Conservation (phyloP, 2,113 vertebrate species). For the Epinephelus moara region DNA sequence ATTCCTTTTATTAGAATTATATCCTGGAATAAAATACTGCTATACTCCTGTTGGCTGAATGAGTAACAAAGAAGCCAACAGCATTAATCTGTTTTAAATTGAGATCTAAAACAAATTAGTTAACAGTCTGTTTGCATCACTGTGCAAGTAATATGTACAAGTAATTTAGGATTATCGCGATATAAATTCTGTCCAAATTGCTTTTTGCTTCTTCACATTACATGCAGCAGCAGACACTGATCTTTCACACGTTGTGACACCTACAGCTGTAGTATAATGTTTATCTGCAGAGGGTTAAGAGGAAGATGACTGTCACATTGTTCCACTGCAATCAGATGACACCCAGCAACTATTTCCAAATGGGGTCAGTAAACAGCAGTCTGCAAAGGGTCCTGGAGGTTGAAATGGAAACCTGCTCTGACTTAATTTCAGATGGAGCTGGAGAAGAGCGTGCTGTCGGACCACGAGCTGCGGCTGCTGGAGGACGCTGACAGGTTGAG, state of each 20-base stretch:
- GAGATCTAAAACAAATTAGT: background rate
- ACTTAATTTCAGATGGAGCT: constrained; percentile 87
- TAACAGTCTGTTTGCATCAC: background rate
- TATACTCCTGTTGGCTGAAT: background rate
- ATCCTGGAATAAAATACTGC: background rate
- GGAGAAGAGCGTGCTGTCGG: constrained; percentile 91
- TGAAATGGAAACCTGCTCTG: background rate
- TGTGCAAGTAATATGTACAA: background rate
- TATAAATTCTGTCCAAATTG: background rate
- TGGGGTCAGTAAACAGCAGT: background rate
- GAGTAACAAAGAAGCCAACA: background rate
- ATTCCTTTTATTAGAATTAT: background rate
- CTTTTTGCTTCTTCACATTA: background rate
- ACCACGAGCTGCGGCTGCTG: constrained; percentile 91
- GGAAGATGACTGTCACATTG: background rate
- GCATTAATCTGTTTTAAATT: background rate
- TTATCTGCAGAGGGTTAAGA: background rate
- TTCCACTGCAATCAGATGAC: background rate
- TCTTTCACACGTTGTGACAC: background rate
- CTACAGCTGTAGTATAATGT: background rate
- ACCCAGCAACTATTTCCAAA: background rate
- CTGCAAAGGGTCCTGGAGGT: background rate
- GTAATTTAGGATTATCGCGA: background rate
- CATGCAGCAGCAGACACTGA: background rate
- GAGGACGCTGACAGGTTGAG: constrained; percentile 86